Conservation (phyloP, 2,113 vertebrate genomes). For the Lycaon pictus region DNA sequence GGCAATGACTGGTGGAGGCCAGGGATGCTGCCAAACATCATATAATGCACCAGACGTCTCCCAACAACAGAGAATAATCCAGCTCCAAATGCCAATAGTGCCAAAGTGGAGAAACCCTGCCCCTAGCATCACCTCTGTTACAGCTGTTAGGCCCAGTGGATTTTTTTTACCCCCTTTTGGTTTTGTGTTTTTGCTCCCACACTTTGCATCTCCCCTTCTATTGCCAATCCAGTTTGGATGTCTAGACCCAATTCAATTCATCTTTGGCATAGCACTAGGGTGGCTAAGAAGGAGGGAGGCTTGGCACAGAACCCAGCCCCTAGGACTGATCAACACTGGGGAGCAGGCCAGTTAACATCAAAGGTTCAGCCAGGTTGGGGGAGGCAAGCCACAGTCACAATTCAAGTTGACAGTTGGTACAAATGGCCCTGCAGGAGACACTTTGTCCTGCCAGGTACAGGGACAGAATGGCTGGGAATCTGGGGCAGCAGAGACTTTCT, state of each 20-base stretch:
- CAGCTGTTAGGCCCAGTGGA: no score
- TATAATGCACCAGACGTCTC: neutral
- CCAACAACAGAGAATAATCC: neutral
- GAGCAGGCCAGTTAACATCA: neutral
- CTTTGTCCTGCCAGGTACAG: slow-evolving; percentile 30
- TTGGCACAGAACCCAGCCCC: neutral
- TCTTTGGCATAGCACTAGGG: neutral
- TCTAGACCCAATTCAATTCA: neutral
- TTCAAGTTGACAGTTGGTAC: slow-evolving; percentile 59
- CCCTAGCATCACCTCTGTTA: neutral
- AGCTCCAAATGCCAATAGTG: neutral
- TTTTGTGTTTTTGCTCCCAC: neutral
- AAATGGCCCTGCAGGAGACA: slow-evolving; percentile 41
- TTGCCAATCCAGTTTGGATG: neutral
- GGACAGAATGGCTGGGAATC: slow-evolving; percentile 47
- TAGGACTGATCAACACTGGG: neutral
- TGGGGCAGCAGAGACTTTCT: neutral
- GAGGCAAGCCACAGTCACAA: slow-evolving; percentile 47
- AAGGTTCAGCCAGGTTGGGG: neutral
- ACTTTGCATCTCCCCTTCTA: neutral
- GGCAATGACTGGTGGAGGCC: neutral
- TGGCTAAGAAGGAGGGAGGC: neutral
- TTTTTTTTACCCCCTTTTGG: neutral
- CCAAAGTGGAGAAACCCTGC: neutral
- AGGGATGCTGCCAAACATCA: neutral